Evolutionary conservation across 1,140 invertebrate genomes (phyloP), one percentile per base, ranked within the genome.

Genomic region (Trichonephila clavipes): DNA sequence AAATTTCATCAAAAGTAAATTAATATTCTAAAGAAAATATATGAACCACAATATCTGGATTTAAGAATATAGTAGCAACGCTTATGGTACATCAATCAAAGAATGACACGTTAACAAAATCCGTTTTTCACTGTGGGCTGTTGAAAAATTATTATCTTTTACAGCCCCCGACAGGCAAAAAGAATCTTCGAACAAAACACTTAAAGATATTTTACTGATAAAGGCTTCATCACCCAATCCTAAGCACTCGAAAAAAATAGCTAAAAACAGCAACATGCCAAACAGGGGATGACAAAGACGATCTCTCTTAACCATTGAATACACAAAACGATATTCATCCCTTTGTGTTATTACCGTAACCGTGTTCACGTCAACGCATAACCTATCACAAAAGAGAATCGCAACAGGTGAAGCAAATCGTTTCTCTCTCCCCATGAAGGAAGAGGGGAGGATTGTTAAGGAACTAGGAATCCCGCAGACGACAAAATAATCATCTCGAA

Each of bases 401-500:
- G 88, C 88, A 89, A 89, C 88, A 89, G 88, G 88, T 89, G 88
- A 89, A 77, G 69, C 88, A 40, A 89, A 89, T 89, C 88, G 88
- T 89, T 89, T 44, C n/a, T 28, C 44, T 7, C 86, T 85, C 44
- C 44, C 51, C 16, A 85, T 58, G 5, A 12, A 61, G 12, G 2
- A n/a, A 28, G 66, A 24, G 12, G 8, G 66, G 82, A 34, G 58
- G 51, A 3, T 44, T 58, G 44, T 85, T 85, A 77, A 77, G 40
- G 72, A 85, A 85, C 82, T 85, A 51, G 82, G 82, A 77, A 77
- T 85, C 83, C 83, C 86, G 86, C 59, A 88, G 86, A 88, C 86
- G 86, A 88, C 86, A 88, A 64, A 88, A 88, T 88, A 88, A 88
- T 88, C 86, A 88, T 88, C 86, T 88, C 59, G 86, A 88, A 62